A percentile compares a stretch with the other conserved stretches of the same genome.
Evolutionary conservation across 1,140 invertebrate genomes (phyloP).

Genomic region (Sogatella furcifera): DNA sequence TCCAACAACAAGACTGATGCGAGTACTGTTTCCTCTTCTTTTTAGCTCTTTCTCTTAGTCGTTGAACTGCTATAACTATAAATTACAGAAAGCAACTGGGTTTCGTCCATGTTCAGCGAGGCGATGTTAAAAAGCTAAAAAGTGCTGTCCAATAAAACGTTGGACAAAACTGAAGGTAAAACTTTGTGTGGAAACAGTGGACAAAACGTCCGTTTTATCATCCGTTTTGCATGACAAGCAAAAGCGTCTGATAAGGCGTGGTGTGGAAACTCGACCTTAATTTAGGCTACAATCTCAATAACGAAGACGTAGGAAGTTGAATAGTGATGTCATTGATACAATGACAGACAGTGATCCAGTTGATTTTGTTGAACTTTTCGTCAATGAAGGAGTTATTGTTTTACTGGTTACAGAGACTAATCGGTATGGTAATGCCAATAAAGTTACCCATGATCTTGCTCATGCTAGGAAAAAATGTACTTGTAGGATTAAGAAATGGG

Average conservation of each 20-base stretch:
- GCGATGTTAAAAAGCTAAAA: no score
- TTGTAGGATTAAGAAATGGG: slow-evolving; percentile 6
- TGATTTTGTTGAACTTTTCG: not conserved
- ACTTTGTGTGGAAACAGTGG: no score
- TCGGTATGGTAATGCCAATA: slow-evolving; percentile 16
- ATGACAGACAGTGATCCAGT: not conserved
- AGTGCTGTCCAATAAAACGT: no score
- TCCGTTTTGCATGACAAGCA: no score
- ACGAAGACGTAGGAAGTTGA: not conserved
- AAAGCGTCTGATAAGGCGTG: no score
- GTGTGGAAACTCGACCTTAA: not conserved
- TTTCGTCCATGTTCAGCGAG: no score
- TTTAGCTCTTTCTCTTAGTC: no score
- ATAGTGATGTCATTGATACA: not conserved
- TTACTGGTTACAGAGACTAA: slow-evolving; percentile 22
- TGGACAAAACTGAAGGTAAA: no score
- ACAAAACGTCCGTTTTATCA: no score
- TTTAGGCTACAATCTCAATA: not conserved
- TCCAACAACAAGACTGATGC: not conserved
- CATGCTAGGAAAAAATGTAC: slow-evolving; percentile 1
- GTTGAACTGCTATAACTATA: no score
- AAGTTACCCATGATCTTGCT: not conserved
- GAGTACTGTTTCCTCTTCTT: not conserved
- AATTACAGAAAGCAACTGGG: no score
- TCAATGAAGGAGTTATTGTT: slow-evolving; percentile 10